These are phyloP conservation scores for Tadarida brasiliensis DNA, from an alignment of 2,797 vertebrate species.

Conservation along the genomic window DNA sequence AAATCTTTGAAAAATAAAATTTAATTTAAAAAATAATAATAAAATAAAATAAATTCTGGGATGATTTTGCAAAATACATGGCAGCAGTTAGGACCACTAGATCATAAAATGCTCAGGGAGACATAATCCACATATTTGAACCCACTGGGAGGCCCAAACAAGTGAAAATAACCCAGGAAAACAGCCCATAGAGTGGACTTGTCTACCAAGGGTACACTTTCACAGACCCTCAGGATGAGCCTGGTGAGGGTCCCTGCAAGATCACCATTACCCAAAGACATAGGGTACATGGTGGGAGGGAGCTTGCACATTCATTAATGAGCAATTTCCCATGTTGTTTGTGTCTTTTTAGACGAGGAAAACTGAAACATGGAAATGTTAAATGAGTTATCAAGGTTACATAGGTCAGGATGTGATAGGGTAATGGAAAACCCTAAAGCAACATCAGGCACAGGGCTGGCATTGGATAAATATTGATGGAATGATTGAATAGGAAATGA, in stretches of 20 bases:
- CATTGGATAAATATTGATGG: fast-evolving
- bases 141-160: neutral
- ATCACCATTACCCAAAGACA: neutral
- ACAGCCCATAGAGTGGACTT: fast-evolving
- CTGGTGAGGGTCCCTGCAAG: neutral
- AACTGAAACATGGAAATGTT: fast-evolving
- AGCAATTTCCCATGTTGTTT: neutral
- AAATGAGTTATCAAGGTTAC: neutral
- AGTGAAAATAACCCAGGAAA: no score
- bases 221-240: neutral
- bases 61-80: neutral
- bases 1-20: no score
- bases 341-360: neutral
- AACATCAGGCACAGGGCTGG: fast-evolving
- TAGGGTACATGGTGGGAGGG: fast-evolving
- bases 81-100: neutral
- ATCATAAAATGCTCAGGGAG: neutral
- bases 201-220: fast-evolving
- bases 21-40: no score
- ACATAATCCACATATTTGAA: fast-evolving
- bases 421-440: no score
- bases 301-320: fast-evolving
- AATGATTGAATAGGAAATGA: fast-evolving
- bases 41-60: conserved; percentile 12
- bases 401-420: neutral